Base-by-base conservation (phyloP, 2,888 invertebrate species). In the Ophioninae sp. region DNA sequence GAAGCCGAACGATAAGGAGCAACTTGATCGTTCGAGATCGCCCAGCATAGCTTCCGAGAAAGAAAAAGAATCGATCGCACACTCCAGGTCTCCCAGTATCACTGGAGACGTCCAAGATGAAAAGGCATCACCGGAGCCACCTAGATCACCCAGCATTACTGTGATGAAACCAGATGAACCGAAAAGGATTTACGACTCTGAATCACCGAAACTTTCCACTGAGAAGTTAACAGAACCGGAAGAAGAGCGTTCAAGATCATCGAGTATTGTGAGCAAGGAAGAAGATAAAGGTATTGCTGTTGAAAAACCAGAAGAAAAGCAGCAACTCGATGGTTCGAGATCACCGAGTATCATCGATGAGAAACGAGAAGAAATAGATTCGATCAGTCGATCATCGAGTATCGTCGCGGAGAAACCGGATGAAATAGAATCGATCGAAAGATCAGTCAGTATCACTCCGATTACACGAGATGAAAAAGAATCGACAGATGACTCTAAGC, bases 11-110 rank as follows among this genome's bases (percentile, higher is more conserved):
- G 17, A 17, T 17, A 13, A 17, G 17, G 51, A 51, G 51, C 51
- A 51, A 51, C 13, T 51, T 3, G 51, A 56, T 61, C 68, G 51
- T 51, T 64, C 74, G 9, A 23, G 39, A 6, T 73, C 74, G 10
- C 23, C 41, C 10, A 75, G 58, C n/a, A 72, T 37, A 1, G 22
- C 13, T 2, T 2, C 41, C 9, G 74, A 64, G 10, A 64, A 51
- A 30, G 73, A 73, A 23, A 44, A 13, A 0, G 44, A 63, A 63
- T 63, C 51, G 7, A 74, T 63, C n/a, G 63, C 17, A 2, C 56
- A 6, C 10, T 76, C 84, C 7, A 83, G 81, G 51, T 85, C 87
- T 13, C 78, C 87, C 2, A 88, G 87, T 44, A 44, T 86, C 3
- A 30, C 61, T 30, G 71, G 59, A 58, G 81, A 81, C 17, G 73